Conservation (phyloP, 2,888 invertebrate species). For the Heliothis peltigera region DNA sequence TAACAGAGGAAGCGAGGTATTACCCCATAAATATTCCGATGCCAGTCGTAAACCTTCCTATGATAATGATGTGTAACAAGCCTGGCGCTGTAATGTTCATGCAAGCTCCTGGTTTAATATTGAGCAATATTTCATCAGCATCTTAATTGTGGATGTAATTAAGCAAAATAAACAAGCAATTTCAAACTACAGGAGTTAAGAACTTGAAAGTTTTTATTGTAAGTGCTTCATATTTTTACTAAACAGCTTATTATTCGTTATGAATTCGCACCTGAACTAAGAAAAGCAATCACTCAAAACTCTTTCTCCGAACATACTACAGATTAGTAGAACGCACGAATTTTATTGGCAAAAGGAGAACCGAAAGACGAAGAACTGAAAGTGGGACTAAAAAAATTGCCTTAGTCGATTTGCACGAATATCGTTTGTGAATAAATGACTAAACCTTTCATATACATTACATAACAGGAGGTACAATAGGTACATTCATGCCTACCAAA, state of each 20-base stretch:
- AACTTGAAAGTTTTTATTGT: neutral
- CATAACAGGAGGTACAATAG: no score
- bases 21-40: slow-evolving; percentile 64
- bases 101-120: slow-evolving; percentile 33
- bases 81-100: slow-evolving; percentile 45
- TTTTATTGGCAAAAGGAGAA: no score
- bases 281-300: neutral
- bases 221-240: neutral
- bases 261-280: neutral
- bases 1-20: slow-evolving; percentile 65
- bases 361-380: no score
- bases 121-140: slow-evolving; percentile 28
- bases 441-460: no score
- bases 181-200: neutral
- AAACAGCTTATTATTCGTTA: no score
- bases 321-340: slow-evolving; percentile 10
- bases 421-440: no score
- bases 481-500: no score
- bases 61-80: slow-evolving; percentile 66
- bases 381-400: slow-evolving; percentile 11
- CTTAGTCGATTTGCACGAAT: no score
- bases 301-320: slow-evolving; percentile 1
- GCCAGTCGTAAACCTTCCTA: slow-evolving; percentile 59
- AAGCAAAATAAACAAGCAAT: slow-evolving; percentile 11
- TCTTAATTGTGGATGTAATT: slow-evolving; percentile 18